Conservation (phyloP, 1,140 invertebrate genomes). For the Geopemphigus sp. region DNA sequence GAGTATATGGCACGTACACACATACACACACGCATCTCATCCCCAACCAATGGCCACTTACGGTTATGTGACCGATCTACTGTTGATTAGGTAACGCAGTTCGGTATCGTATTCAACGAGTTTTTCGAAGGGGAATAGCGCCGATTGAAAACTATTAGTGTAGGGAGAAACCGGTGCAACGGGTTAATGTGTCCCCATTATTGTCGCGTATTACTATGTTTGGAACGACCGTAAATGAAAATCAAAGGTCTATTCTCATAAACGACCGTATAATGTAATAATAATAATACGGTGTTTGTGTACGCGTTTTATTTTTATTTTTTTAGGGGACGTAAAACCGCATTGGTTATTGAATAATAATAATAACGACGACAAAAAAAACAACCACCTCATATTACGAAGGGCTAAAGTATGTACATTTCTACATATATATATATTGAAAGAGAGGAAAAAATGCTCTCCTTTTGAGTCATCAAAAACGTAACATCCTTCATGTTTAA, state of each 20-base stretch:
- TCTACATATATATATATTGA: not conserved
- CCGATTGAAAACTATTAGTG: not conserved
- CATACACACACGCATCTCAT: too few species aligned
- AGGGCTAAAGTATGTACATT: not conserved
- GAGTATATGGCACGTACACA: not conserved
- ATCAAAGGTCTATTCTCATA: not conserved
- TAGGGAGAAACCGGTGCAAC: not conserved
- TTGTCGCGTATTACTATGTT: not conserved
- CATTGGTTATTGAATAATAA: not conserved
- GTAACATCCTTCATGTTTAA: not conserved
- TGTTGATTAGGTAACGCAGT: not conserved
- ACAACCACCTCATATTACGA: not conserved
- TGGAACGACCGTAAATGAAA: not conserved
- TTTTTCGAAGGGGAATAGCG: too few species aligned
- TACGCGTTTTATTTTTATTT: too few species aligned
- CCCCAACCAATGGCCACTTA: not conserved
- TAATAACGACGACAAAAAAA: not conserved
- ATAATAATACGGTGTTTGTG: too few species aligned
- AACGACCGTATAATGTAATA: not conserved
- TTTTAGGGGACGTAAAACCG: not conserved
- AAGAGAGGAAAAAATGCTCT: not conserved
- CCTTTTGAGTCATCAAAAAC: conserved; percentile 8
- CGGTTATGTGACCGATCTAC: not conserved
- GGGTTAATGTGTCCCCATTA: conserved; percentile 13
- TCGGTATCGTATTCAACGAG: not conserved